A percentile compares a stretch with the other conserved stretches of the same genome.
phyloP scores from a whole-genome alignment of 2,113 vertebrate genomes.

The Carollia perspicillata region DNA sequence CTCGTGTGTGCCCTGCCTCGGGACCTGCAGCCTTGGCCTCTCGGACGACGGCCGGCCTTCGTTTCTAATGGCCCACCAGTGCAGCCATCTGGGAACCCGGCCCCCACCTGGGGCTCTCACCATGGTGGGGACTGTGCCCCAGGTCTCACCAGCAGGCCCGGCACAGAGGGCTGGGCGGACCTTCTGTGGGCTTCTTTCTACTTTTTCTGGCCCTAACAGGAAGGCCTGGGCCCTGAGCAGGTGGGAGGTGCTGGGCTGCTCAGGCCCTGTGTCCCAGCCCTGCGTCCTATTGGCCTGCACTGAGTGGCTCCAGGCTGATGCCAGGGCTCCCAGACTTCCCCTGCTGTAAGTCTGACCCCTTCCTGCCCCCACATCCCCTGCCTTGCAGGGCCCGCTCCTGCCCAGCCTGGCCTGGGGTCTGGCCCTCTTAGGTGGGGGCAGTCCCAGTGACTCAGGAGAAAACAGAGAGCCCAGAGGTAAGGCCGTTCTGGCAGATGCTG shows the following conservation, averaged over 20 bases:
- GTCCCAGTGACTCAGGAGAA: not conserved
- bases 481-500: not conserved
- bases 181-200: not conserved
- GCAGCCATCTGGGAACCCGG: no score
- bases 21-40: no score
- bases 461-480: not conserved
- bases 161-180: not conserved
- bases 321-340: not conserved
- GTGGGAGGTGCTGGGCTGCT: not conserved
- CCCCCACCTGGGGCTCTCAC: not conserved
- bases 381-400: not conserved
- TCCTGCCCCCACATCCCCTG: no score
- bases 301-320: not conserved
- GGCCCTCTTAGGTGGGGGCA: not conserved
- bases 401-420: not conserved
- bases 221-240: not conserved
- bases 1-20: no score
- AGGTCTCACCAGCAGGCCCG: not conserved
- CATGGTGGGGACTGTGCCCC: no score
- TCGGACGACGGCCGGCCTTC: no score
- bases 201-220: not conserved
- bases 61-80: not conserved
- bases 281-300: not conserved
- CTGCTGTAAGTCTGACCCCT: not conserved
- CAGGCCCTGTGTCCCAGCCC: not conserved